Percentiles rank a stretch among this genome's conserved stretches.
Conservation (phyloP, 2,888 invertebrate species). For the Phortica magna region DNA sequence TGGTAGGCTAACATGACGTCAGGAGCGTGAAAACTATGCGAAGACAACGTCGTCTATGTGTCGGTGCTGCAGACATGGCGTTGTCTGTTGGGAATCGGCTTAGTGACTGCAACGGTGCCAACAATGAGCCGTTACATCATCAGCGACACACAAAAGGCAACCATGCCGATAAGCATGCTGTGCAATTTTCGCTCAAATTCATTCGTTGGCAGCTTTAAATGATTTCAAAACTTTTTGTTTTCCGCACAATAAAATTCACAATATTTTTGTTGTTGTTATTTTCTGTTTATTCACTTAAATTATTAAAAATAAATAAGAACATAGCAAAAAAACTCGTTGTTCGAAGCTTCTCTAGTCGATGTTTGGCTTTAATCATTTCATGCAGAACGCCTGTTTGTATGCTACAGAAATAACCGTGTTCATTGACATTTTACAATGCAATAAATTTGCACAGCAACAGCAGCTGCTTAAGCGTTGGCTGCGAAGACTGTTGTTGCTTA, state of each 20-base stretch:
- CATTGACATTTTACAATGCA: slow-evolving; percentile 46
- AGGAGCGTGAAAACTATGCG: too few relatives aligned
- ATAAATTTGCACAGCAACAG: slow-evolving; percentile 44
- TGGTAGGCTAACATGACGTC: slow-evolving; percentile 65
- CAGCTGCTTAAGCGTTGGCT: not conserved
- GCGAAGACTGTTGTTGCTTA: not conserved
- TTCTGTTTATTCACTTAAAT: not conserved
- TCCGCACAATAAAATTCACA: not conserved
- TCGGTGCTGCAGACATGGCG: slow-evolving; percentile 30
- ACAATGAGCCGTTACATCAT: slow-evolving; percentile 65
- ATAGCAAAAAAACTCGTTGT: not conserved
- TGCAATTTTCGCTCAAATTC: not conserved
- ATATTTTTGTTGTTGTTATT: not conserved
- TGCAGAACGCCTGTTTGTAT: slow-evolving; percentile 2
- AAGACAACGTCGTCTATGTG: too few relatives aligned
- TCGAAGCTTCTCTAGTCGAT: not conserved
- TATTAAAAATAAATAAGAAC: not conserved
- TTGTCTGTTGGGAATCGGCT: slow-evolving; percentile 32
- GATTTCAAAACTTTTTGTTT: not conserved
- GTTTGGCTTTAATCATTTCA: not conserved
- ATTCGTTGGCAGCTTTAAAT: not conserved
- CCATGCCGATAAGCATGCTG: not conserved
- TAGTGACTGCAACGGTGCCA: slow-evolving; percentile 20
- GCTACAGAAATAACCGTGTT: slow-evolving; percentile 30
- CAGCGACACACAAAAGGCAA: slow-evolving; percentile 24